Conservation (phyloP, 2,113 vertebrate species). For the Henicopernis longicauda region DNA sequence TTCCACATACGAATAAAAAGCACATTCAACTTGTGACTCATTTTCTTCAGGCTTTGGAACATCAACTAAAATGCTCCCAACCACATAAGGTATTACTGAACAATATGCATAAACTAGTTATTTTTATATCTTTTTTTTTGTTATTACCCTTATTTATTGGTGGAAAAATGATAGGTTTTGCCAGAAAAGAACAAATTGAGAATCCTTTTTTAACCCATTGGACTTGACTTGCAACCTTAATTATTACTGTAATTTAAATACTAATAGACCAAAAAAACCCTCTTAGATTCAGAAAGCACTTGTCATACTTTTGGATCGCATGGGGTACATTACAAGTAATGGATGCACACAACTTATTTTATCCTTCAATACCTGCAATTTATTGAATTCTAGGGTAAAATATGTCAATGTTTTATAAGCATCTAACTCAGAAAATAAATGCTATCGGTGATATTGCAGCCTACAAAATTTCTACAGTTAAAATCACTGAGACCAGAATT, state of each 20-base stretch:
- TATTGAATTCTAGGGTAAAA: background rate
- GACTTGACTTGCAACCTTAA: background rate
- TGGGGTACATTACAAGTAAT: background rate
- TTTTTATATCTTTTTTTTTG: background rate
- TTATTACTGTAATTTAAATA: background rate
- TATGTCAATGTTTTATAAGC: background rate
- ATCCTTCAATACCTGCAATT: background rate
- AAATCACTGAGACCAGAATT: background rate
- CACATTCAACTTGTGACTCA: background rate
- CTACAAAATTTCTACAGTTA: background rate
- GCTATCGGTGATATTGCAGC: background rate
- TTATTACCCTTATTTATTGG: background rate
- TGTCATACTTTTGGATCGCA: background rate
- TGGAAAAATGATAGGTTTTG: background rate
- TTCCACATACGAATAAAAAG: background rate
- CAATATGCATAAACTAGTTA: background rate
- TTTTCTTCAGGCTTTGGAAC: background rate
- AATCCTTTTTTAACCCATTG: background rate
- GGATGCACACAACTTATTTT: background rate
- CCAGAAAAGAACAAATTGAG: background rate
- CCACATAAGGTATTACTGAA: background rate
- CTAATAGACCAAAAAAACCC: accelerated
- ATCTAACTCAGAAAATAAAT: background rate
- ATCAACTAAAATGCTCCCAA: background rate
- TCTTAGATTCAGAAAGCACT: background rate